Evolutionary conservation across 2,888 invertebrate genomes (phyloP).

Genomic region (Dexiosoma caninum): DNA sequence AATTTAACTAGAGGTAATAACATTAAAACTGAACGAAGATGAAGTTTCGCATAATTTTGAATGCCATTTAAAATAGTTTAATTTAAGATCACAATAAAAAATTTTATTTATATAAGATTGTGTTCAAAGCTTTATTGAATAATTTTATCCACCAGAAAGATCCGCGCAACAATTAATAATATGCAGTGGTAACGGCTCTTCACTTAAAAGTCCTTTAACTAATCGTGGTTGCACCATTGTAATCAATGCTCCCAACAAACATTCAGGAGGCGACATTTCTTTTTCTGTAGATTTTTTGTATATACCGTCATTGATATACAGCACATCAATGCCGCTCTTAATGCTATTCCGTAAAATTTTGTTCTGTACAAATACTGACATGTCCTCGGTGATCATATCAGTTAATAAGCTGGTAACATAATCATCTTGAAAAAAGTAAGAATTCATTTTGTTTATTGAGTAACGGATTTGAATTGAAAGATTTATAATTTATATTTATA

Average conservation of each 20-base stretch:
- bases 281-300: slow-evolving; percentile 1
- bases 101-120: background rate
- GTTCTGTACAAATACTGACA: slow-evolving; percentile 47
- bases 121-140: background rate
- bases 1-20: slow-evolving; percentile 69
- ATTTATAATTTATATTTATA: too few relatives aligned
- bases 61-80: slow-evolving; percentile 6
- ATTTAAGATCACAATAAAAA: background rate
- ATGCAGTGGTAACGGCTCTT: slow-evolving; percentile 38
- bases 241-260: slow-evolving; percentile 49
- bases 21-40: slow-evolving; percentile 71
- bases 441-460: too few relatives aligned
- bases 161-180: slow-evolving; percentile 49
- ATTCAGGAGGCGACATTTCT: slow-evolving; percentile 44
- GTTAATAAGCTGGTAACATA: slow-evolving; percentile 40
- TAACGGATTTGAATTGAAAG: too few relatives aligned
- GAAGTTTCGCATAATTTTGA: slow-evolving; percentile 26
- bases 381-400: slow-evolving; percentile 37
- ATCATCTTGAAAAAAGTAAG: slow-evolving; percentile 53
- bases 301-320: slow-evolving; percentile 63
- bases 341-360: slow-evolving; percentile 43
- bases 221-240: slow-evolving; percentile 58
- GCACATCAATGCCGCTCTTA: slow-evolving; percentile 58
- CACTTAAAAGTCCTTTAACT: slow-evolving; percentile 47
- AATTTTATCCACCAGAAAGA: background rate